phyloP scores from a whole-genome alignment of 2,888 invertebrate species.

The Stenodema calcarata region DNA sequence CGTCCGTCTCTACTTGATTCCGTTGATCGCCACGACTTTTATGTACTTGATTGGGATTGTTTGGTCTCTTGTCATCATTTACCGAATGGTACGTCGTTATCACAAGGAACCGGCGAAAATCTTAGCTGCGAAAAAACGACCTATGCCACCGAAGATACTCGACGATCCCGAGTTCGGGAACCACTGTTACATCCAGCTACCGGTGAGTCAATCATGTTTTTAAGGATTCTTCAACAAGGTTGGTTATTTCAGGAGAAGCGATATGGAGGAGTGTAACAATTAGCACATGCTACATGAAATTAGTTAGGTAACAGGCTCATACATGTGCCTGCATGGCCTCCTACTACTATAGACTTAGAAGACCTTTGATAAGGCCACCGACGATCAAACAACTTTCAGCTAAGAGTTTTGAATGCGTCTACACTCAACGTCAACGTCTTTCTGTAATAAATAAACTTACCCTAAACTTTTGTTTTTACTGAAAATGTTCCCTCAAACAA shows the following conservation, averaged over 20 bases:
- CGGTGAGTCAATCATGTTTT: constrained; percentile 57
- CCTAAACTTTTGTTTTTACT: no score
- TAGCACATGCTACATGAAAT: no score
- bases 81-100: neutral
- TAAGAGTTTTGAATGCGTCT: no score
- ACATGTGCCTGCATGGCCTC: no score
- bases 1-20: constrained; percentile 3
- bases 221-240: no score
- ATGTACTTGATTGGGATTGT: neutral
- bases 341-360: no score
- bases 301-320: no score
- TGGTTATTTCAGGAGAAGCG: neutral
- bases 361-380: no score
- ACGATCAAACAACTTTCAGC: no score
- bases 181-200: constrained; percentile 66
- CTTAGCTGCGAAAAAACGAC: constrained; percentile 60
- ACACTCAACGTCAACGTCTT: no score
- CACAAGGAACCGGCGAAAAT: neutral
- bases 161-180: constrained; percentile 65
- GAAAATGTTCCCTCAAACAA: no score
- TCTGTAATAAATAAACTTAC: no score
- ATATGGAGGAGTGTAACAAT: neutral
- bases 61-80: constrained; percentile 9
- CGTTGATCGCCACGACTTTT: neutral
- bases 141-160: constrained; percentile 64